Conservation (phyloP, 1,140 invertebrate genomes). For the Cydia strobilella region DNA sequence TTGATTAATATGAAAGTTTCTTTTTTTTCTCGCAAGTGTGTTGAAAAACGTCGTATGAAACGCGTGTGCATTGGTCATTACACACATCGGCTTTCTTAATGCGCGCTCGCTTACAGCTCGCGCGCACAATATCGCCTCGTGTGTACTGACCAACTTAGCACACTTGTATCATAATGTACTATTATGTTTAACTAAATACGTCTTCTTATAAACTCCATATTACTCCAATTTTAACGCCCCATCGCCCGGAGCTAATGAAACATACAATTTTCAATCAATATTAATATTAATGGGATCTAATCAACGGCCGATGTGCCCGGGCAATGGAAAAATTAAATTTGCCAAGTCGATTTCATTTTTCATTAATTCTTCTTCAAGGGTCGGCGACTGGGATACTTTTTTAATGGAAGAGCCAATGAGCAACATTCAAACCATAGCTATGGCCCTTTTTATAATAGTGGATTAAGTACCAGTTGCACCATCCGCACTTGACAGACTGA, state of each 20-base stretch:
- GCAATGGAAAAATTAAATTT: slow-evolving; percentile 68
- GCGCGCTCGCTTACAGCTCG: too few species aligned
- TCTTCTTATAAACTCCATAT: background rate
- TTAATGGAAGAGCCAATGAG: slow-evolving; percentile 37
- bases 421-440: background rate
- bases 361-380: slow-evolving; percentile 69
- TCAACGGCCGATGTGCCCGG: slow-evolving; percentile 47
- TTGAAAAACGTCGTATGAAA: too few species aligned
- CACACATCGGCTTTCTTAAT: too few species aligned
- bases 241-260: slow-evolving; percentile 37
- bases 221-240: background rate
- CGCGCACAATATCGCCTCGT: too few species aligned
- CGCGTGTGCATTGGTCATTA: too few species aligned
- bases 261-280: slow-evolving; percentile 28
- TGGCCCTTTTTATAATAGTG: too few species aligned
- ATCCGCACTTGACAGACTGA: too few species aligned
- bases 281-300: slow-evolving; percentile 38
- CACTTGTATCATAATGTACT: too few species aligned
- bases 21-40: too few species aligned
- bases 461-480: too few species aligned
- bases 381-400: slow-evolving; percentile 34
- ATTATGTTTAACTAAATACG: background rate
- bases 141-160: too few species aligned
- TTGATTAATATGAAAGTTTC: too few species aligned
- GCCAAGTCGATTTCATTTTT: slow-evolving; percentile 75